A percentile compares a stretch with the other conserved stretches of the same genome.
Conservation (phyloP, 1,140 invertebrate species). For the Euschistus heros region DNA sequence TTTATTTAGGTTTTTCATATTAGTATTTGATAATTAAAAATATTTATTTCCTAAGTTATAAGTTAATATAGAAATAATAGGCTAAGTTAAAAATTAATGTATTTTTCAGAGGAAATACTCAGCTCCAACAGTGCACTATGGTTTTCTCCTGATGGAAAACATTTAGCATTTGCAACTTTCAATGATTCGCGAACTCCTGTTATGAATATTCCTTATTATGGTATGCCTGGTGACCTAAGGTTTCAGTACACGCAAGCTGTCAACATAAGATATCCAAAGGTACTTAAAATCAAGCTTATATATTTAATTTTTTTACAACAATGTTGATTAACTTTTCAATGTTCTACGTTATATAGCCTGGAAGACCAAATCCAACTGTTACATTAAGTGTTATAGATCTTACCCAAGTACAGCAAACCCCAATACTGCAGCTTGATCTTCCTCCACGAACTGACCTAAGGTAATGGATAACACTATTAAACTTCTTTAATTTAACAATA, state of each 20-base stretch:
- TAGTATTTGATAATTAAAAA: too few species aligned
- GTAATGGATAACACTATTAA: constrained; percentile 8
- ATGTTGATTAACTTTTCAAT: background rate
- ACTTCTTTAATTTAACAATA: background rate
- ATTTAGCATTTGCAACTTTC: constrained; percentile 71
- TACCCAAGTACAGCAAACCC: constrained; percentile 17
- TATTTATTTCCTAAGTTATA: too few species aligned
- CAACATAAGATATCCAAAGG: constrained; percentile 77
- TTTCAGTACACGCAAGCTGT: constrained; percentile 56
- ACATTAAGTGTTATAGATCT: constrained; percentile 55
- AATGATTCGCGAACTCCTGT: constrained; percentile 59
- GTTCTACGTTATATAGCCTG: constrained; percentile 45
- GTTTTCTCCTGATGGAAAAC: constrained; percentile 74
- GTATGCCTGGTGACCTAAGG: constrained; percentile 48
- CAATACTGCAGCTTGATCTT: constrained; percentile 7
- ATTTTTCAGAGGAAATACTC: constrained; percentile 76
- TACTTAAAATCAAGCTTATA: constrained; percentile 42
- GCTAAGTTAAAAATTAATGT: background rate
- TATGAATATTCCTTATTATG: constrained; percentile 53
- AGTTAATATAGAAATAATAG: too few species aligned
- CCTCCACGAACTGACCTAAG: constrained; percentile 13
- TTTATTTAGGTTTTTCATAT: too few species aligned
- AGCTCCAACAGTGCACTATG: constrained; percentile 73
- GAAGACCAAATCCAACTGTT: constrained; percentile 64
- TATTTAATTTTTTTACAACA: background rate